phyloP scores from a whole-genome alignment of 2,113 vertebrate genomes.

The Crotalus horridus region DNA sequence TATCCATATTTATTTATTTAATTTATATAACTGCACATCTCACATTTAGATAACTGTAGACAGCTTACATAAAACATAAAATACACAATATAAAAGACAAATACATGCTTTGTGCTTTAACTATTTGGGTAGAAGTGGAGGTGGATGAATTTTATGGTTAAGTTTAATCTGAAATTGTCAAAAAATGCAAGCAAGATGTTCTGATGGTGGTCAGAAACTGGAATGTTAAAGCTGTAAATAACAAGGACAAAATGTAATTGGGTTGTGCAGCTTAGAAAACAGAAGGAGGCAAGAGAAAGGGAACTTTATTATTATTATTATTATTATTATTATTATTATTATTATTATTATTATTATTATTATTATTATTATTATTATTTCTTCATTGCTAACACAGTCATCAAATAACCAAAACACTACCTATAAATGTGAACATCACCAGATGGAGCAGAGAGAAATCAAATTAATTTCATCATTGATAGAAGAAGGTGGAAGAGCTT shows the following conservation, averaged over 20 bases:
- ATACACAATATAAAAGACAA: background rate
- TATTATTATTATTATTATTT: background rate
- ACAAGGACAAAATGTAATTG: background rate
- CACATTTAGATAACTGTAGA: background rate
- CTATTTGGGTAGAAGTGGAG: background rate
- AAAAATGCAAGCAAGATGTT: background rate
- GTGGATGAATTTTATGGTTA: background rate
- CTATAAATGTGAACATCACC: background rate
- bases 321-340: too few species aligned
- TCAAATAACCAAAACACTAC: background rate
- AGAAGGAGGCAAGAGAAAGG: background rate
- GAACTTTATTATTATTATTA: background rate
- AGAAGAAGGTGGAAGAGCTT: background rate
- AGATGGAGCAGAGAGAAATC: background rate
- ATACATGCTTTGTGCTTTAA: background rate
- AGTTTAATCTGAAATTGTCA: background rate
- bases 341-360: too few species aligned
- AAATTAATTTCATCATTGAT: background rate
- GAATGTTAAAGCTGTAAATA: background rate
- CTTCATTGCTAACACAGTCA: background rate
- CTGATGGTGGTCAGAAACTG: background rate
- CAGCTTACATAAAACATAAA: background rate
- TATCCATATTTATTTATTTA: background rate
- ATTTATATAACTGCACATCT: background rate
- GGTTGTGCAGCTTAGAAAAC: background rate